Conservation (phyloP, 2,888 invertebrate species). For the Cosmia pyralina region DNA sequence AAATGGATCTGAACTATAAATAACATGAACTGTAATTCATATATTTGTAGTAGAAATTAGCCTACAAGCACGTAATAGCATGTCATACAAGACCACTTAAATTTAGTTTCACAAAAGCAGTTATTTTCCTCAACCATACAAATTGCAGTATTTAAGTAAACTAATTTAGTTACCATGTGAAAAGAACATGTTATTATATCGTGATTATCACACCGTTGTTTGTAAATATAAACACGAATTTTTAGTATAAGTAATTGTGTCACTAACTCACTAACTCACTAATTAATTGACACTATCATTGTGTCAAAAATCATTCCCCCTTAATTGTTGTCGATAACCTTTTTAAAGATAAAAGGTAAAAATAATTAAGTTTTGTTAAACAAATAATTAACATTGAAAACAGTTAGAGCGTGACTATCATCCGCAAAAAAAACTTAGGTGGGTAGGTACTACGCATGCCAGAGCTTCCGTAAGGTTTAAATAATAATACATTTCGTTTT, state of each 20-base stretch:
- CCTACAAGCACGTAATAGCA: conserved; percentile 1
- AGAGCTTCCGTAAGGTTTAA: no score
- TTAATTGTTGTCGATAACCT: conserved; percentile 50
- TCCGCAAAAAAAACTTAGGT: background rate
- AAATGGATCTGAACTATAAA: conserved; percentile 40
- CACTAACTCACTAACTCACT: conserved; percentile 30
- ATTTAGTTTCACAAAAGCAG: background rate
- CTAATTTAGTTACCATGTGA: conserved; percentile 34
- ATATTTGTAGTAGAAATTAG: conserved; percentile 31
- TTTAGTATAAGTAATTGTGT: conserved; percentile 30
- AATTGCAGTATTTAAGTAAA: background rate
- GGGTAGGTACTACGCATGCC: no score
- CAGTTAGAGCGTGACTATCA: conserved; percentile 5
- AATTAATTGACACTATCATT: conserved; percentile 39
- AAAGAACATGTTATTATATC: conserved; percentile 59
- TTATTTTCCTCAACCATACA: conserved; percentile 21
- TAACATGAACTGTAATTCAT: conserved; percentile 30
- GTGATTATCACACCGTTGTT: conserved; percentile 66
- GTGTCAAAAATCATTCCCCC: conserved; percentile 27
- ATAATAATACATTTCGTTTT: background rate
- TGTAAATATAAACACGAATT: conserved; percentile 12
- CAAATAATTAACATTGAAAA: conserved; percentile 16
- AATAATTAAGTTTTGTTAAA: conserved; percentile 20
- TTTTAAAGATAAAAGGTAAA: conserved; percentile 51
- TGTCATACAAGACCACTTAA: background rate